Evolutionary conservation across 1,140 invertebrate genomes (phyloP), one percentile per base, ranked within the genome.

Genomic region (Homarus americanus): DNA sequence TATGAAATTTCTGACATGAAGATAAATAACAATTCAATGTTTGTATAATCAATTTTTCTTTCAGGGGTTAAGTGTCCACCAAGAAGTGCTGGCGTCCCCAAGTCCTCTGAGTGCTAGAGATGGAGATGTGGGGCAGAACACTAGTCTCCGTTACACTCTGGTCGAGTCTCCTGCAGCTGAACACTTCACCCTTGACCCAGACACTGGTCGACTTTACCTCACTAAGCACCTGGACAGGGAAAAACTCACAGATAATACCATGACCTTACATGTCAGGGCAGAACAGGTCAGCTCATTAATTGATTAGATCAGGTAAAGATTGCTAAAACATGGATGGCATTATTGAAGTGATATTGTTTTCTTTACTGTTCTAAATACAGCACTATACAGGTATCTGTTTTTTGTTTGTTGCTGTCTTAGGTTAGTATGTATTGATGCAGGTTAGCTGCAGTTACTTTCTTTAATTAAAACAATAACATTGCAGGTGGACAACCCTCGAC

Each of bases 181-280:
- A n/a, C 96, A 96, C 0, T 98, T 98, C 94, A 95, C 96, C 90
- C 97, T 99, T 40, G 97, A 98, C 93, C 94, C 96, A 1, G 96
- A 96, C 53, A 96, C 96, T 7, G 98, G 98, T 10, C 53, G 38
- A 96, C 97, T 0, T 96, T 99, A 15, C 96, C 97, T 92, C 63
- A 85, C 72, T n/a, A 89, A 40, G 15, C 87, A 89, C 78, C 79
- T 93, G 32, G 92, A 92, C 76, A 34, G 91, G 38, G 92, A 93
- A 69, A 78, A 17, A 12, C 75, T 93, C 0, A 28, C 66, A 1
- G 95, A 97, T 28, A 96, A 96, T 83, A 95, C 96, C 7, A 94
- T 96, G 0, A 94, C 97, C 0, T 95, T 96, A 0, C 97, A 97
- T 91, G 96, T 97, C 69, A 96, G 97, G 36, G 95, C 97, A 20